Percentiles rank a stretch among this genome's conserved stretches.
Conservation (phyloP, 1,140 invertebrate genomes). For the Drosophila cardini region DNA sequence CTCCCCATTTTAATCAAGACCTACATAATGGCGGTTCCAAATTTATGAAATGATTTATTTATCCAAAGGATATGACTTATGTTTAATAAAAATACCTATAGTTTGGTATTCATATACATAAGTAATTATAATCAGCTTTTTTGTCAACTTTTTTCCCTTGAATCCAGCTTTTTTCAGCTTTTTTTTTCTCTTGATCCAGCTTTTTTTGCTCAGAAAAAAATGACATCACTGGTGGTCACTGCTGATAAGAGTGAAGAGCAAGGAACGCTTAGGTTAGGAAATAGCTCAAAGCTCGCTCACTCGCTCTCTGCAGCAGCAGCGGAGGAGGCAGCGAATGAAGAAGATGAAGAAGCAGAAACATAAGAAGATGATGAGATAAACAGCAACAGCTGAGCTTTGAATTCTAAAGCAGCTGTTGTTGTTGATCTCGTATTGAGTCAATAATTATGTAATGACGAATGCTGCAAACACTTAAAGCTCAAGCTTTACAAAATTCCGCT, state of each 20-base stretch:
- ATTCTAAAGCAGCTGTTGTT: slow-evolving; percentile 23
- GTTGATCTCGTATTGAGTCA: slow-evolving; percentile 13
- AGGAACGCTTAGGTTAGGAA: slow-evolving; percentile 6
- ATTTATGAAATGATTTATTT: too few species aligned
- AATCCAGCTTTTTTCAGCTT: too few species aligned
- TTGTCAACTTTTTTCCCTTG: too few species aligned
- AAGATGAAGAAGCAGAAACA: neutral
- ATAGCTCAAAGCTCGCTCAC: slow-evolving; percentile 17
- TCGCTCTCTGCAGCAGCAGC: neutral
- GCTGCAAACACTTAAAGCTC: neutral
- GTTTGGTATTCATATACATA: too few species aligned
- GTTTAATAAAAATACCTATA: too few species aligned
- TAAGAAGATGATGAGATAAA: neutral
- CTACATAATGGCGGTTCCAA: too few species aligned
- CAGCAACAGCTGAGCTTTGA: slow-evolving; percentile 17
- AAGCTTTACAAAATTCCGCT: slow-evolving; percentile 16
- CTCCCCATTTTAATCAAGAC: too few species aligned
- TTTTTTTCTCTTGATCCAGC: too few species aligned
- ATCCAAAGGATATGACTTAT: too few species aligned
- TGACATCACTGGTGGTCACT: too few species aligned
- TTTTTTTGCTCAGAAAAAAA: too few species aligned
- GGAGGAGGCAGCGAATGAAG: neutral
- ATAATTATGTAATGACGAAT: slow-evolving; percentile 19
- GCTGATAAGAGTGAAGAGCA: slow-evolving; percentile 9
- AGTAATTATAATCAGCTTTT: too few species aligned